Conservation (phyloP, 2,888 invertebrate species). For the Sinelater perroti region DNA sequence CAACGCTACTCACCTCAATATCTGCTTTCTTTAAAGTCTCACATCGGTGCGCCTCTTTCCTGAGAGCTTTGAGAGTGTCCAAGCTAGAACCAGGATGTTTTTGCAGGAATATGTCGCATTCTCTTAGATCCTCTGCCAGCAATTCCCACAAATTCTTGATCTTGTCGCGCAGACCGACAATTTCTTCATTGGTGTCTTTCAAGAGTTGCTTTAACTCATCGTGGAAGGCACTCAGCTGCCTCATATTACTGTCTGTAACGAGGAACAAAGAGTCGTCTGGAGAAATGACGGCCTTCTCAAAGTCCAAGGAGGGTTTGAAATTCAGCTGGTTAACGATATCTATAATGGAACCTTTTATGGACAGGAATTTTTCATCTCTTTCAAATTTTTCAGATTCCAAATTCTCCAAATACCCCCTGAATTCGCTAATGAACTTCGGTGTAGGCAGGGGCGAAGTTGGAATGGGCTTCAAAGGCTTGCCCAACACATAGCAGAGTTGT, state of each 20-base stretch:
- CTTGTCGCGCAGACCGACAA: conserved; percentile 69
- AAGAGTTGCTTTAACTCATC: conserved; percentile 66
- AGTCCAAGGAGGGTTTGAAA: conserved; percentile 56
- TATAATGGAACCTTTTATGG: conserved; percentile 57
- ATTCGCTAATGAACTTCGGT: conserved; percentile 67
- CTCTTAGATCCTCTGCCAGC: conserved; percentile 72
- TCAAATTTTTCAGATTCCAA: conserved; percentile 69
- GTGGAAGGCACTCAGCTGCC: conserved; percentile 66
- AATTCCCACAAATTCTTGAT: conserved; percentile 77
- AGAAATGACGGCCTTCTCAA: conserved; percentile 58
- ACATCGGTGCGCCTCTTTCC: conserved; percentile 77
- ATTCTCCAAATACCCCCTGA: conserved; percentile 67
- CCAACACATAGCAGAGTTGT: conserved; percentile 65
- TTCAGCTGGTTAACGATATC: conserved; percentile 57
- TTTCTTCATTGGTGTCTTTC: conserved; percentile 65
- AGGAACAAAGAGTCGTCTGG: conserved; percentile 64
- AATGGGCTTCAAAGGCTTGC: conserved; percentile 63
- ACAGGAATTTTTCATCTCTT: conserved; percentile 59
- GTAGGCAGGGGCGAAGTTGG: conserved; percentile 67
- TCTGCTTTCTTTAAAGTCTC: conserved; percentile 80
- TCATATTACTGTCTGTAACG: conserved; percentile 70
- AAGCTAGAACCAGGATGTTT: conserved; percentile 69
- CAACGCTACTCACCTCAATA: conserved; percentile 70
- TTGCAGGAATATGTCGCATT: conserved; percentile 71
- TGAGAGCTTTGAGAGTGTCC: conserved; percentile 66